These are phyloP conservation scores for Caenorhabditis inopinata DNA, from an alignment of 1,140 invertebrate species.

Conservation along the genomic window DNA sequence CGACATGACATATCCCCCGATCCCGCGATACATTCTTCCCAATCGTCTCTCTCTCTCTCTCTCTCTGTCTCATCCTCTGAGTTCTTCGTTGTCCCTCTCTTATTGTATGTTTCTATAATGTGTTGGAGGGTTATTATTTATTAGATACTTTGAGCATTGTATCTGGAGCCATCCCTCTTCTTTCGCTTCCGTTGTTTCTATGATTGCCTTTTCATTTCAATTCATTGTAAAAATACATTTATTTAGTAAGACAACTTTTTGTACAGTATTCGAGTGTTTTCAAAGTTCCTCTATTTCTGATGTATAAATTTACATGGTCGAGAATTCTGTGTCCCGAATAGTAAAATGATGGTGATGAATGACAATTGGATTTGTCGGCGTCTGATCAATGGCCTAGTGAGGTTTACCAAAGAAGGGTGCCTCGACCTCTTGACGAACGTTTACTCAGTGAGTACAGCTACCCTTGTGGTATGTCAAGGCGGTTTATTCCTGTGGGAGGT, in stretches of 20 bases:
- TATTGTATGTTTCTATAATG: neutral
- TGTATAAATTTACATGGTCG: slow-evolving; percentile 11
- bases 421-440: too few species aligned
- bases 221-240: slow-evolving; percentile 27
- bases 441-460: too few species aligned
- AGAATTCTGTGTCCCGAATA: too few species aligned
- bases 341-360: too few species aligned
- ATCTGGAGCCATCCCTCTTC: neutral
- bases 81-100: neutral
- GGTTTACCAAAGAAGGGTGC: too few species aligned
- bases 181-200: neutral
- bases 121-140: neutral
- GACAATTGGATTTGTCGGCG: too few species aligned
- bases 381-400: too few species aligned
- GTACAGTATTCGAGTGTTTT: neutral
- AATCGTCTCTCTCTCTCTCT: neutral
- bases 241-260: neutral
- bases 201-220: neutral
- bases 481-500: too few species aligned
- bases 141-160: neutral
- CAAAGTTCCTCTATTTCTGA: too few species aligned
- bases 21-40: slow-evolving; percentile 31
- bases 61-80: neutral
- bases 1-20: slow-evolving; percentile 26
- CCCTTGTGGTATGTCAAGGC: too few species aligned